Conservation (phyloP, 2,797 vertebrate genomes). For the Lacerta viridis region DNA sequence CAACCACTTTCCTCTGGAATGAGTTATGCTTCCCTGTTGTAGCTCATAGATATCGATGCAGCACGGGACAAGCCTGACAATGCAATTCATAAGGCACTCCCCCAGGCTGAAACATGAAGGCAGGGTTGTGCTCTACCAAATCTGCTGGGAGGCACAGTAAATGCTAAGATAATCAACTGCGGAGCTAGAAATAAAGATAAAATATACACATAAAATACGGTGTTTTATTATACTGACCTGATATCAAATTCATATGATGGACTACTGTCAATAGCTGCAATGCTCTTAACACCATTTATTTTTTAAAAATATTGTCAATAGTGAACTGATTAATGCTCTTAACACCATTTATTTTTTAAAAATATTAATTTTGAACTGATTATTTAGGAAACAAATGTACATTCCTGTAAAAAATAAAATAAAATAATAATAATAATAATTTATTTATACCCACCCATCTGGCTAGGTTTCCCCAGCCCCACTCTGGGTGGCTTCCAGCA, state of each 20-base stretch:
- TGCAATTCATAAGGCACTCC: conserved; percentile 33
- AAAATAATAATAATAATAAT: too few relatives aligned
- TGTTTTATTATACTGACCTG: not conserved
- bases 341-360: not conserved
- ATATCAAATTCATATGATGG: not conserved
- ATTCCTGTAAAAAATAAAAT: not conserved
- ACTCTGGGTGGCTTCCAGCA: too few relatives aligned
- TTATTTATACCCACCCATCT: too few relatives aligned
- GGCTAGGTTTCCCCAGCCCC: too few relatives aligned
- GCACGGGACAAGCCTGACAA: conserved; percentile 23
- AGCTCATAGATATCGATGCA: conserved; percentile 19
- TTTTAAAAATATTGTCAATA: conserved; percentile 1
- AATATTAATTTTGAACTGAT: conserved; percentile 12
- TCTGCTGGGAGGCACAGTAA: conserved; percentile 47
- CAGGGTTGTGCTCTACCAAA: conserved; percentile 30
- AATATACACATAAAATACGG: not conserved
- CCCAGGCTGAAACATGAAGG: conserved; percentile 33
- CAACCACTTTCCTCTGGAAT: not conserved
- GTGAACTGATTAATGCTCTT: not conserved
- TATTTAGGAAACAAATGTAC: conserved; percentile 12
- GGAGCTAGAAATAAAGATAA: not conserved
- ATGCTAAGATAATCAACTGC: conserved; percentile 4
- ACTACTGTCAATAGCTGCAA: not conserved
- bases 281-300: not conserved
- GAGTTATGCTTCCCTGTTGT: conserved; percentile 17